These are phyloP conservation scores for Poecilia latipinna DNA, from an alignment of 2,113 vertebrate genomes.

Conservation along the genomic window DNA sequence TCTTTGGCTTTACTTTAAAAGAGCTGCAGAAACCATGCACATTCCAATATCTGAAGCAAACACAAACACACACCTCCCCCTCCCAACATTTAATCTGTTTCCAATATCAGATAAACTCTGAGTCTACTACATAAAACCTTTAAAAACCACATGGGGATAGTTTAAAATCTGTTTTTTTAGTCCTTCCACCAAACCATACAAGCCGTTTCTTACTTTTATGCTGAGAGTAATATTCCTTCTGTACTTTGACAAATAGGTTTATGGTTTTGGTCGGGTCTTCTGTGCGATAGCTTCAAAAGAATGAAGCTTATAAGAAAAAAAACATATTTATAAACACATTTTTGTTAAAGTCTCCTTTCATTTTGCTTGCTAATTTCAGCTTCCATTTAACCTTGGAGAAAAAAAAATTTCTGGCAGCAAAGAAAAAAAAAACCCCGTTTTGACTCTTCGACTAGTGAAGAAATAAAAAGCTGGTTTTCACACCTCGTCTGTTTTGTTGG, in stretches of 20 bases:
- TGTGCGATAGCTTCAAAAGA: conserved; percentile 22
- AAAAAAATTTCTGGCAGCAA: neutral
- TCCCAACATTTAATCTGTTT: conserved; percentile 7
- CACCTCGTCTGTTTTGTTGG: neutral
- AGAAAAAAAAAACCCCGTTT: no score
- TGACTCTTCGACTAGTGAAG: no score
- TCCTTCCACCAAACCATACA: conserved; percentile 21
- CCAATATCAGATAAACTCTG: conserved; percentile 32
- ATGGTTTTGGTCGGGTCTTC: conserved; percentile 4
- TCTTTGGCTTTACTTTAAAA: conserved; percentile 21
- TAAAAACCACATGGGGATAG: conserved; percentile 26
- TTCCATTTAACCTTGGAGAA: neutral
- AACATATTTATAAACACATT: neutral
- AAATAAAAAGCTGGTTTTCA: neutral
- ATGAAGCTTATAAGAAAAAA: no score
- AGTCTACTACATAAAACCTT: conserved; percentile 34
- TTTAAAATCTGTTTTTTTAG: conserved; percentile 48
- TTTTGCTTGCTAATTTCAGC: neutral
- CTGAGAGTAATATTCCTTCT: conserved; percentile 44
- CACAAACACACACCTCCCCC: neutral
- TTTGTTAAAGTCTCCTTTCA: neutral
- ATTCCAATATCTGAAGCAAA: conserved; percentile 25
- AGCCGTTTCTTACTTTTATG: conserved; percentile 34
- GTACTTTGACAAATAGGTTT: conserved; percentile 42
- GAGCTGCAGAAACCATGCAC: neutral